These are phyloP conservation scores for Lepidurus arcticus DNA, from an alignment of 1,140 invertebrate genomes.

Conservation along the genomic window DNA sequence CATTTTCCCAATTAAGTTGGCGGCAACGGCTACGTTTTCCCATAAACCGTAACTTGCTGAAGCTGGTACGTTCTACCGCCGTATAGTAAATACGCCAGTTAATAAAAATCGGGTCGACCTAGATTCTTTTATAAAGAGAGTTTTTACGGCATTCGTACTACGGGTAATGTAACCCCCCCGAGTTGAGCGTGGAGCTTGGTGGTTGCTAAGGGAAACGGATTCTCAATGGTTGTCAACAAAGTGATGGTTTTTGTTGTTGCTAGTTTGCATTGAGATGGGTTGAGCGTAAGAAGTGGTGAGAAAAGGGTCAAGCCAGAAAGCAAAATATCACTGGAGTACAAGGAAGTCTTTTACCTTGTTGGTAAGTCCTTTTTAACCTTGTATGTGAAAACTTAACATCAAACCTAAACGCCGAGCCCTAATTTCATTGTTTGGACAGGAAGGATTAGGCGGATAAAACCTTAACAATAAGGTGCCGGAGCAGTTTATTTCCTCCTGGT, in stretches of 20 bases:
- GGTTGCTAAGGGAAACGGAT: not conserved
- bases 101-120: not conserved
- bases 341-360: no score
- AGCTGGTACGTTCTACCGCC: not conserved
- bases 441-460: no score
- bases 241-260: not conserved
- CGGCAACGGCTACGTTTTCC: not conserved
- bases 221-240: conserved; percentile 14
- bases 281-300: not conserved
- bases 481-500: not conserved
- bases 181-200: not conserved
- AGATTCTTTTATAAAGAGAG: not conserved
- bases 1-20: not conserved
- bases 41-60: not conserved
- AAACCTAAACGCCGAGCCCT: no score
- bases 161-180: not conserved
- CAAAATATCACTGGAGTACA: not conserved
- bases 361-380: no score
- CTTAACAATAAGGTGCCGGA: not conserved
- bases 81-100: not conserved
- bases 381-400: no score
- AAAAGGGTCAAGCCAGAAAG: not conserved
- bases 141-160: conserved; percentile 13
- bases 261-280: not conserved
- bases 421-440: no score